phyloP scores from a whole-genome alignment of 35 echinoderm and acorn worm genomes.

The Ophioderma brevispina region DNA sequence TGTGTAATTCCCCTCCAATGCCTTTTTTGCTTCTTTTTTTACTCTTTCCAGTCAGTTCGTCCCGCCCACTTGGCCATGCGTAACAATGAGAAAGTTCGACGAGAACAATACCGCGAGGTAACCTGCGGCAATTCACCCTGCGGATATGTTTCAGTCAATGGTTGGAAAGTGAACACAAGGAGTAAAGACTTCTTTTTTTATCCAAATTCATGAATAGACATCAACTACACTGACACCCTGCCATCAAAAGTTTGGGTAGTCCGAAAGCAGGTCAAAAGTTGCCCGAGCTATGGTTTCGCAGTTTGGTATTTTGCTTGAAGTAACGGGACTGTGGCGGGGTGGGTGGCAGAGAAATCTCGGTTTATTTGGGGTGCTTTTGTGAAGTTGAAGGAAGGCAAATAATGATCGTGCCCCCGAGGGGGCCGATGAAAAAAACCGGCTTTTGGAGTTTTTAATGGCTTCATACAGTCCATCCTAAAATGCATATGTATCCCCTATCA shows the following conservation, averaged over 20 bases:
- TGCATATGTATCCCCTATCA: too few relatives aligned
- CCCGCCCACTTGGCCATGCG: neutral
- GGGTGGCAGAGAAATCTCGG: neutral
- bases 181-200: neutral
- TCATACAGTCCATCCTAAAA: too few relatives aligned
- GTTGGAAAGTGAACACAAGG: neutral
- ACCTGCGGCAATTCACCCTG: neutral
- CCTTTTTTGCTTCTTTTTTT: neutral
- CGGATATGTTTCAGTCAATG: neutral
- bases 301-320: neutral
- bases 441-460: too few relatives aligned
- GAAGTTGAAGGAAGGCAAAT: neutral
- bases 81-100: neutral
- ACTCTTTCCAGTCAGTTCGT: neutral
- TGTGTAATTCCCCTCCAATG: neutral
- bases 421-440: neutral
- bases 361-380: neutral
- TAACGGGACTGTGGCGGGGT: neutral
- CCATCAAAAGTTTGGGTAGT: neutral
- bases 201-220: neutral
- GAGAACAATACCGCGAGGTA: neutral
- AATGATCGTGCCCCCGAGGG: neutral
- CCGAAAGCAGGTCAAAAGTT: neutral
- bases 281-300: neutral
- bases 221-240: neutral